Conservation (phyloP, 2,113 vertebrate species). For the Callionymus lyra region DNA sequence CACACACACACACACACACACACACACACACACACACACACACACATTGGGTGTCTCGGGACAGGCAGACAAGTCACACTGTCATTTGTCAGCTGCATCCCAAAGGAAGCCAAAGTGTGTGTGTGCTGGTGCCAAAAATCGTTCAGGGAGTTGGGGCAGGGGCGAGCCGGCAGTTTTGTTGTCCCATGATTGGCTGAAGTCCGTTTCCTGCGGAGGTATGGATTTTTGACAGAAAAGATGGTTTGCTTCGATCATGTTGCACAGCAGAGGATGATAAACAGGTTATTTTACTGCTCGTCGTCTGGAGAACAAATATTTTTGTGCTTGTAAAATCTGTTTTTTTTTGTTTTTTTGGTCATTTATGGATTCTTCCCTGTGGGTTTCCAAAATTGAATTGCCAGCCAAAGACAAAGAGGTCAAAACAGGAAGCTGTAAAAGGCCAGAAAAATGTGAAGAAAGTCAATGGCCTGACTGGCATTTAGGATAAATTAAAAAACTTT, state of each 20-base stretch:
- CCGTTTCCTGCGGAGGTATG: slow-evolving; percentile 46
- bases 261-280: slow-evolving; percentile 39
- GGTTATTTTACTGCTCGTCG: slow-evolving; percentile 24
- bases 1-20: slow-evolving; percentile 7
- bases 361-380: slow-evolving; percentile 17
- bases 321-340: slow-evolving; percentile 15
- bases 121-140: slow-evolving; percentile 21
- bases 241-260: slow-evolving; percentile 44
- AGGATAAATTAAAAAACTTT: too few relatives aligned
- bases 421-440: too few relatives aligned
- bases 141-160: slow-evolving; percentile 36
- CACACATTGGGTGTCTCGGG: slow-evolving; percentile 21
- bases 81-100: slow-evolving; percentile 21
- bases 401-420: too few relatives aligned
- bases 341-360: neutral
- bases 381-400: too few relatives aligned
- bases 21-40: slow-evolving; percentile 9
- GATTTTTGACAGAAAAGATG: slow-evolving; percentile 48
- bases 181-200: slow-evolving; percentile 33
- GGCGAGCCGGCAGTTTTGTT: slow-evolving; percentile 21
- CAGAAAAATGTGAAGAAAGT: too few relatives aligned
- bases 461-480: too few relatives aligned
- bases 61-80: slow-evolving; percentile 48
- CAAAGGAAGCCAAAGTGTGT: slow-evolving; percentile 15
- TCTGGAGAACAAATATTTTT: slow-evolving; percentile 26